These are phyloP conservation scores for Dendrolimus kikuchii DNA, from an alignment of 1,140 invertebrate species.

Conservation along the genomic window DNA sequence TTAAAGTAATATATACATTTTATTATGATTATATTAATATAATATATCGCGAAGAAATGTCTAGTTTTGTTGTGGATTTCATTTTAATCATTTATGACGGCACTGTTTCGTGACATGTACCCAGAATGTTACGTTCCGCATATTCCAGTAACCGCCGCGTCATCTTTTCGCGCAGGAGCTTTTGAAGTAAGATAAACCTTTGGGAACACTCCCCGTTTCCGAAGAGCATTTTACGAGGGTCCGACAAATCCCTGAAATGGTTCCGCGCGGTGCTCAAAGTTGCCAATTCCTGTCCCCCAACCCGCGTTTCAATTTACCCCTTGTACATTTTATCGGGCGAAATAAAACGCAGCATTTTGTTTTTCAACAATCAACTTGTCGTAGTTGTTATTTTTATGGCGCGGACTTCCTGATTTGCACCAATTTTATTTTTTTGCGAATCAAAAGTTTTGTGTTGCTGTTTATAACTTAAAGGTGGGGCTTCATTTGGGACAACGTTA, in stretches of 20 bases:
- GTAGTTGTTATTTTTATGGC: constrained; percentile 28
- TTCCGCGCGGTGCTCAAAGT: constrained; percentile 28
- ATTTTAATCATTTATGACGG: too few relatives aligned
- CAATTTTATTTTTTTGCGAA: too few relatives aligned
- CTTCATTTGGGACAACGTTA: too few relatives aligned
- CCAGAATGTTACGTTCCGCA: too few relatives aligned
- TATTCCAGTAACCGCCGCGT: constrained; percentile 14
- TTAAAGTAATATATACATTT: too few relatives aligned
- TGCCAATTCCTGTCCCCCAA: constrained; percentile 29
- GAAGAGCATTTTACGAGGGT: constrained; percentile 37
- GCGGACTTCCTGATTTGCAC: neutral
- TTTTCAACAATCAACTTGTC: constrained; percentile 21
- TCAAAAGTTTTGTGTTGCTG: too few relatives aligned
- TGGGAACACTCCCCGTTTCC: constrained; percentile 21
- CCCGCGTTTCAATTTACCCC: constrained; percentile 40
- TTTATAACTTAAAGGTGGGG: too few relatives aligned
- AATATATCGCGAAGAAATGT: too few relatives aligned
- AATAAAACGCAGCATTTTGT: constrained; percentile 33
- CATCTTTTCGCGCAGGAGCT: constrained; percentile 22
- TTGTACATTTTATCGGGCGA: constrained; percentile 21
- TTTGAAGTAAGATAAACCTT: constrained; percentile 38
- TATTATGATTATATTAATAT: too few relatives aligned
- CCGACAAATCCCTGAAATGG: constrained; percentile 38
- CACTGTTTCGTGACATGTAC: too few relatives aligned
- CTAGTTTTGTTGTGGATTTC: too few relatives aligned